These are phyloP conservation scores for Artibeus jamaicensis DNA, from an alignment of 2,797 vertebrate genomes.

Conservation along the genomic window DNA sequence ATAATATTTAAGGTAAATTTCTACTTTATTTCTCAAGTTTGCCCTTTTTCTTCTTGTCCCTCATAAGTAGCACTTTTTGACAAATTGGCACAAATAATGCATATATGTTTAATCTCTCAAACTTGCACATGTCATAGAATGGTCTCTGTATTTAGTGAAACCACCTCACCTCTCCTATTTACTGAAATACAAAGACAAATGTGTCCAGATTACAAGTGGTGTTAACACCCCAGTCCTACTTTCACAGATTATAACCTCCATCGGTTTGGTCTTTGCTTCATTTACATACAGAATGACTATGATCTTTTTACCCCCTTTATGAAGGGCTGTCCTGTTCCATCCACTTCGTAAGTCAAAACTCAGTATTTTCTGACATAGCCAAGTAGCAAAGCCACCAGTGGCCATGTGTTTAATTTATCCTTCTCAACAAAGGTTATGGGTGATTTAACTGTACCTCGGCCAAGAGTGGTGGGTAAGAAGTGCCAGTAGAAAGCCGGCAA, in stretches of 20 bases:
- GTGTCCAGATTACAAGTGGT: not conserved
- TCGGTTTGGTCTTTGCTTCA: not conserved
- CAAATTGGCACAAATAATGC: not conserved
- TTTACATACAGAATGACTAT: not conserved
- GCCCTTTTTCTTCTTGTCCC: not conserved
- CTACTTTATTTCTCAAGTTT: not conserved
- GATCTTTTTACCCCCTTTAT: not conserved
- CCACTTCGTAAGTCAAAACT: not conserved
- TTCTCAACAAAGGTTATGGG: not conserved
- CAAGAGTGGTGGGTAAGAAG: conserved; percentile 78
- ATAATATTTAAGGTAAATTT: conserved; percentile 12
- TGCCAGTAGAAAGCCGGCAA: conserved; percentile 77
- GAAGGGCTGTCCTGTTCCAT: not conserved
- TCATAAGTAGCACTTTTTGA: not conserved
- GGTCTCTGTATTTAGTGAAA: not conserved
- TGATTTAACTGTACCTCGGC: conserved; percentile 77
- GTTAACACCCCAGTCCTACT: not conserved
- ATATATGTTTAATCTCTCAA: not conserved
- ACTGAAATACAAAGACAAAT: not conserved
- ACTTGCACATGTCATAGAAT: not conserved
- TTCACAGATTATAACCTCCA: not conserved
- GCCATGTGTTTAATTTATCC: not conserved
- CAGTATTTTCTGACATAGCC: not conserved
- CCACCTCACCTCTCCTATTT: not conserved
- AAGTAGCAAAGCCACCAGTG: not conserved